Evolutionary conservation across 2,797 vertebrate genomes (phyloP), one percentile per base, ranked within the genome.

Genomic region (Amniataba percoides): DNA sequence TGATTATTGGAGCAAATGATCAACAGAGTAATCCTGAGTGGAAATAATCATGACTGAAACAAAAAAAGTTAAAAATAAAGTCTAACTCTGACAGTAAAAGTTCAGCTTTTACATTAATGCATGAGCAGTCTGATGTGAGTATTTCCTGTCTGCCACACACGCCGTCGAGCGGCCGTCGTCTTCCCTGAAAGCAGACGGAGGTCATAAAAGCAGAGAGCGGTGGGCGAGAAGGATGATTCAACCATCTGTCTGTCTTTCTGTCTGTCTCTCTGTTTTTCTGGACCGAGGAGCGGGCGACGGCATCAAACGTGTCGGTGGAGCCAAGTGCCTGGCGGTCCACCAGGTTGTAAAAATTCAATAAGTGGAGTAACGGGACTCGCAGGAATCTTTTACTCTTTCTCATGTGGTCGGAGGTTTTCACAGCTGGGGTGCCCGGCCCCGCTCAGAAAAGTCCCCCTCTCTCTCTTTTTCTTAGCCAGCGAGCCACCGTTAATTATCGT

Each of bases 271-370:
- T 45, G 18, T 87, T 85, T 85, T 88, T 83, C 84, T 88, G 85
- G 88, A 81, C 77, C 39, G 7, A 61, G 60, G 68, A 75, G 71
- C 65, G 80, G 80, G 83, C 80, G 53, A 43, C 81, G 86, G 82
- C 88, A 89, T 21, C 27, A 74, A 74, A 62, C 16, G 25, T 76
- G 81, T 42, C 25, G 74, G 58, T 67, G 65, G 66, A 89, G 89
- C 85, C 87, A 82, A 82, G 71, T 66, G 81, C 69, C 86, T 92
- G 90, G 87, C 89, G 49, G 60, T 67, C 42, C 63, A 86, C 87
- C 87, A 89, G 86, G 87, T 89, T 88, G 87, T 93, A 91, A 92
- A 93, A 91, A 87, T 88, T 89, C 90, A 90, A 80, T 90, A 89
- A 89, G 87, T 85, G 77, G 80, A 89, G 84, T 82, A 88, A 91